Conservation (phyloP, 1,140 invertebrate genomes). For the Penaeus chinensis region DNA sequence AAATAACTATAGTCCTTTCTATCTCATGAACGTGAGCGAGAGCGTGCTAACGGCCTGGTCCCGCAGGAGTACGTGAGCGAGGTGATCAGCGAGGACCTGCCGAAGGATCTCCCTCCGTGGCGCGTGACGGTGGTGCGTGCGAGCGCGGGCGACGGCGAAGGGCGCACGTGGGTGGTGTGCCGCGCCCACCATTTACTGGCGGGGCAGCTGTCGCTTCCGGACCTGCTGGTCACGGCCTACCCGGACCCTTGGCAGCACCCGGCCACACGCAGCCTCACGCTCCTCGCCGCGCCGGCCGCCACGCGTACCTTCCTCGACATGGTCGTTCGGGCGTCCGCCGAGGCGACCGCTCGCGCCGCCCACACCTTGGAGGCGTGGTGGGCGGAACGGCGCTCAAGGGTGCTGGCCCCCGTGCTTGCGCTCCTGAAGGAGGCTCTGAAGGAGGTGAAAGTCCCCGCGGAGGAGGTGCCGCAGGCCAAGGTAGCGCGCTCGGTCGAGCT, state of each 20-base stretch:
- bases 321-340: background rate
- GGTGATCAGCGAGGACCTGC: constrained; percentile 43
- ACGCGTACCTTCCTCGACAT: constrained; percentile 8
- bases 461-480: background rate
- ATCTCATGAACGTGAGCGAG: no score
- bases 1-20: background rate
- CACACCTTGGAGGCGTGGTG: background rate
- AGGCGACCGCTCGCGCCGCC: background rate
- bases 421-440: constrained; percentile 25
- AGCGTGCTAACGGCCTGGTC: background rate
- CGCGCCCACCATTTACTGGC: constrained; percentile 48
- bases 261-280: constrained; percentile 40
- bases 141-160: constrained; percentile 24
- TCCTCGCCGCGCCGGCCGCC: constrained; percentile 42
- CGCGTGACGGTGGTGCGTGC: constrained; percentile 27
- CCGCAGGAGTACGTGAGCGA: constrained; percentile 50
- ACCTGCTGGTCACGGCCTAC: constrained; percentile 43
- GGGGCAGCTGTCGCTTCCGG: constrained; percentile 20
- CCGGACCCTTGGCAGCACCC: constrained; percentile 51
- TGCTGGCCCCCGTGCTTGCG: background rate
- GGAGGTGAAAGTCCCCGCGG: background rate
- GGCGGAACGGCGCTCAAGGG: background rate
- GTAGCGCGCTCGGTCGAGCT: background rate
- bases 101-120: constrained; percentile 44
- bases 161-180: constrained; percentile 44